Conservation (phyloP, 1,140 invertebrate genomes). For the Caerostris extrusa region DNA sequence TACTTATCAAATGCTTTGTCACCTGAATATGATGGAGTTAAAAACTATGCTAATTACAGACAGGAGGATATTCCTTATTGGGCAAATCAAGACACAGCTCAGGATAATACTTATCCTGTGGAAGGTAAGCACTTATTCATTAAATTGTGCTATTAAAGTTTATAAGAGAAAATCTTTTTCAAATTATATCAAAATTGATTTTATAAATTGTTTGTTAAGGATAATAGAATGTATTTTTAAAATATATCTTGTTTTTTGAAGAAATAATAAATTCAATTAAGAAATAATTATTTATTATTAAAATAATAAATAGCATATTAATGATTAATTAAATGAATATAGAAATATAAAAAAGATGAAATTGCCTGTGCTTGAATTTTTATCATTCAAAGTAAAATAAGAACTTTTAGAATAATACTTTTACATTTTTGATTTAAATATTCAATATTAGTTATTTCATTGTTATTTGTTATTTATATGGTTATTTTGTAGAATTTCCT, state of each 20-base stretch:
- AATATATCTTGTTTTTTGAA: background rate
- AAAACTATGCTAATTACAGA: slow-evolving; percentile 43
- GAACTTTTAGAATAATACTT: background rate
- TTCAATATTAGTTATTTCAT: background rate
- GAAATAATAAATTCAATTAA: background rate
- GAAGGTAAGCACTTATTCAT: background rate
- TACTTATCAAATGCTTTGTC: slow-evolving; percentile 54
- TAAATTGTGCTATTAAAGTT: background rate
- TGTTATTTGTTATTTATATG: background rate
- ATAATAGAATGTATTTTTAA: background rate
- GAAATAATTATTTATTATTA: background rate
- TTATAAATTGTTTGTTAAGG: background rate
- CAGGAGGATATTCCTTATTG: slow-evolving; percentile 64
- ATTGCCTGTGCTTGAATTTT: no score
- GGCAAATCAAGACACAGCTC: slow-evolving; percentile 37
- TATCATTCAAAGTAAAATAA: no score
- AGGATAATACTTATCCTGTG: slow-evolving; percentile 35
- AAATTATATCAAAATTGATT: no score
- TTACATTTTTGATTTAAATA: background rate
- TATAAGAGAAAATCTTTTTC: no score
- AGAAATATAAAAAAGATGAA: no score
- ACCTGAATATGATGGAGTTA: slow-evolving; percentile 59
- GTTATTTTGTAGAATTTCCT: slow-evolving; percentile 49
- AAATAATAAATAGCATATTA: background rate
- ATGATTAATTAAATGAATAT: background rate